Evolutionary conservation across 2,797 vertebrate genomes (phyloP).

Genomic region (Epinephelus coioides): DNA sequence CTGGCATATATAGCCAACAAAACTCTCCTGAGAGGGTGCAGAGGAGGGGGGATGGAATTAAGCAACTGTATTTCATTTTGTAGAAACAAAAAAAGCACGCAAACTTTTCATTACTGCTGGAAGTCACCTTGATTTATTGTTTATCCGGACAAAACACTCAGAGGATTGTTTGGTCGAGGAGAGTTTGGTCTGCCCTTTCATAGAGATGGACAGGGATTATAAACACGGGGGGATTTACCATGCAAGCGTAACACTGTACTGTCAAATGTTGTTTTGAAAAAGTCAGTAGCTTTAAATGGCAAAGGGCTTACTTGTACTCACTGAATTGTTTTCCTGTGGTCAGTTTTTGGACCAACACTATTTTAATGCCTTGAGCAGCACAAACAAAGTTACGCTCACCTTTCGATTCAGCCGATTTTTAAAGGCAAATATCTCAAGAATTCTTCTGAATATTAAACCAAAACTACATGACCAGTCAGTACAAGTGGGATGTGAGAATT

Average conservation of each 20-base stretch:
- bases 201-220: constrained; percentile 26
- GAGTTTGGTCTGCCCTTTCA: background rate
- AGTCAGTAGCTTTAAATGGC: background rate
- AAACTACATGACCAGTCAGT: background rate
- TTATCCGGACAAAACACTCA: constrained; percentile 34
- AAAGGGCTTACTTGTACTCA: background rate
- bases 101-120: constrained; percentile 34
- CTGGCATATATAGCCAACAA: constrained; percentile 23
- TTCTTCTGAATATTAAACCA: background rate
- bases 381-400: background rate
- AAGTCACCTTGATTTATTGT: constrained; percentile 58
- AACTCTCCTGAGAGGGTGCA: constrained; percentile 13
- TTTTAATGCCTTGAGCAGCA: background rate
- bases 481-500: background rate
- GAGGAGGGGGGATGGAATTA: constrained; percentile 11
- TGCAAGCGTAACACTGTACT: background rate
- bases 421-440: background rate
- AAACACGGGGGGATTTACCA: constrained; percentile 10
- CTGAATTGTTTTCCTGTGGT: background rate
- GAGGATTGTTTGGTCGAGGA: constrained; percentile 21
- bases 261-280: constrained; percentile 7
- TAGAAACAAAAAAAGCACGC: constrained; percentile 18
- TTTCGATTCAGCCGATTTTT: background rate
- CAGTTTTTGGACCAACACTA: background rate
- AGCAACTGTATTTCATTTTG: constrained; percentile 41